Evolutionary conservation across 2,888 invertebrate species (phyloP), one percentile per base, ranked within the genome.

Genomic region (Lacanobia wlatinum): DNA sequence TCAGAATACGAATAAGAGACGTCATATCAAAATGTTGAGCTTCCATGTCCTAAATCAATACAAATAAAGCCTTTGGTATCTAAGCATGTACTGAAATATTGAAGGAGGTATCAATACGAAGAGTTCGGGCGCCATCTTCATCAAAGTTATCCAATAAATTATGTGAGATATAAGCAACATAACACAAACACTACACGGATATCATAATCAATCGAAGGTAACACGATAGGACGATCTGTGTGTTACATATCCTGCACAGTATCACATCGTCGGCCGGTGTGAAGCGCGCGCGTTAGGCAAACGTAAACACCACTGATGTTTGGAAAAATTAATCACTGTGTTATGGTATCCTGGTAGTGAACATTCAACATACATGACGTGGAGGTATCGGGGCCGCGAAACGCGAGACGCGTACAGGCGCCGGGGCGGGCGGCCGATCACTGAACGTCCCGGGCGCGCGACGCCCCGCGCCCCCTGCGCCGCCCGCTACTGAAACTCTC

Each of bases 391-490:
- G 64, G 71, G 83, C 76, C 86, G 83, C 87, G 86, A 73, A 82
- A 82, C 87, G 84, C 83, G 76, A 83, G 83, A 88, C 90, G 91
- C 95, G 94, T 91, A 90, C 91, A 86, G 87, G 88, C 94, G 92
- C 92, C 91, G 83, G 92, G 93, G 93, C 93, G 94, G 93, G 92
- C 95, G 94, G 92, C 89, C 90, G 94, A 92, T 87, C 92, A 95
- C 95, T 94, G 93, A 90, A 89, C 90, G 90, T 87, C 90, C 92
- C 92, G 91, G 91, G 92, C 88, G 87, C 87, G 87, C 89, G 88
- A 82, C 86, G 83, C 83, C 88, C 87, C 88, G 80, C 87, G 73
- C 78, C 87, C 85, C 88, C 85, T 16, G 75, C 88, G 85, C 73
- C 85, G 89, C 88, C 91, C 92, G 89, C 91, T 88, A 88, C 92